phyloP scores from a whole-genome alignment of 2,113 vertebrate species.

The Parus major region DNA sequence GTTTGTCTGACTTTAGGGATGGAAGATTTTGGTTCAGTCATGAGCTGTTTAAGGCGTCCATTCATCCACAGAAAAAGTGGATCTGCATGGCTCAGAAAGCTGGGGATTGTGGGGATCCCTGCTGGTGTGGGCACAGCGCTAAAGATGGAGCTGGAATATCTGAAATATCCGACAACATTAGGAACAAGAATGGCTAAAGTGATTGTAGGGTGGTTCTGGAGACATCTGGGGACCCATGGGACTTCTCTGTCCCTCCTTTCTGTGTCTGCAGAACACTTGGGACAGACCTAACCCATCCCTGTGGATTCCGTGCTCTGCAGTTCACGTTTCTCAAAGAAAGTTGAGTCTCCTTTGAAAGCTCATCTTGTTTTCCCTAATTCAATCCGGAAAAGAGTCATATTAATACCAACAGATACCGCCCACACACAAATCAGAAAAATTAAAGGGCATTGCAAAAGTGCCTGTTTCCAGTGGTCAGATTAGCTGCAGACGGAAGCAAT shows the following conservation, averaged over 20 bases:
- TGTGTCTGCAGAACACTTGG: rapidly evolving
- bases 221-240: not conserved
- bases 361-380: slow-evolving; percentile 21
- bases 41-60: not conserved
- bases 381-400: slow-evolving; percentile 41
- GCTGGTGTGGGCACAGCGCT: not conserved
- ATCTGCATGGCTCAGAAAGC: not conserved
- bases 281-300: not conserved
- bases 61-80: not conserved
- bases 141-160: not conserved
- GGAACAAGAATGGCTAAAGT: not conserved
- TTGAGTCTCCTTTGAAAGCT: not conserved
- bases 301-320: not conserved
- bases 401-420: slow-evolving; percentile 29
- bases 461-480: slow-evolving; percentile 39
- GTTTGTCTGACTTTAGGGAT: not conserved
- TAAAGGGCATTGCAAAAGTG: slow-evolving; percentile 37
- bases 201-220: not conserved
- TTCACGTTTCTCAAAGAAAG: not conserved
- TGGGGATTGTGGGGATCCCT: not conserved
- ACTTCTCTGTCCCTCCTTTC: not conserved
- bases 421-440: slow-evolving; percentile 41
- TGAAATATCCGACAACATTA: not conserved
- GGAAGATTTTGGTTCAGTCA: not conserved
- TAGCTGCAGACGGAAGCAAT: slow-evolving; percentile 60